phyloP scores from a whole-genome alignment of 2,113 vertebrate genomes.

The Melozone crissalis region DNA sequence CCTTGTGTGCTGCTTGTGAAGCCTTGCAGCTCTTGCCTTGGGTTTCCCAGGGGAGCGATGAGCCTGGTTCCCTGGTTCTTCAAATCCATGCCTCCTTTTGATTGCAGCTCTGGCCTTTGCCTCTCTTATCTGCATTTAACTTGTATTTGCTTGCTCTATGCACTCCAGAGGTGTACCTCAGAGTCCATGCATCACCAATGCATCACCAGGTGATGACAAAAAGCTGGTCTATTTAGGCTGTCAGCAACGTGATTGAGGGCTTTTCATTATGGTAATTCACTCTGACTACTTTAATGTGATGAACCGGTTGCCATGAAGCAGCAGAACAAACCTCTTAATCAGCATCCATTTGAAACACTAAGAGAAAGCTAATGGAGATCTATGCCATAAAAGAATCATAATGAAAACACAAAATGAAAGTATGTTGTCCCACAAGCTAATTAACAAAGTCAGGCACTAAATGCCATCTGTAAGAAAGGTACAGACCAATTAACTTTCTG shows the following conservation, averaged over 20 bases:
- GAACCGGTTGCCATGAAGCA: slow-evolving; percentile 18
- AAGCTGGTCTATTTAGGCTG: neutral
- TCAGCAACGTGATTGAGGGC: slow-evolving; percentile 67
- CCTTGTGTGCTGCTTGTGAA: fast-evolving
- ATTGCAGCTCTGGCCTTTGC: neutral
- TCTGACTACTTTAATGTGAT: neutral
- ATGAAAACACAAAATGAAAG: neutral
- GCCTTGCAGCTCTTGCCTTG: neutral
- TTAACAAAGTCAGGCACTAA: neutral
- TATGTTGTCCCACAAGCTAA: neutral
- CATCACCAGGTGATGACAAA: neutral
- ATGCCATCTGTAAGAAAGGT: neutral
- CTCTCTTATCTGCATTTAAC: neutral
- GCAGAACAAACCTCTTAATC: slow-evolving; percentile 9
- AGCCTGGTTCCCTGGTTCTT: neutral
- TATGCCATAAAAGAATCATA: neutral
- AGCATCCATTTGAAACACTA: neutral
- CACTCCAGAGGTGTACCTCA: neutral
- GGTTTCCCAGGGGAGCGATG: fast-evolving
- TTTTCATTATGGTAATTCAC: slow-evolving; percentile 61
- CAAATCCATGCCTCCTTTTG: neutral
- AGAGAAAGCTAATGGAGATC: neutral
- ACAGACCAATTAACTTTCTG: neutral
- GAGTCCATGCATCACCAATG: neutral
- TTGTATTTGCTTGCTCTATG: neutral